phyloP scores from a whole-genome alignment of 2,888 invertebrate species.

The Agrochola macilenta region DNA sequence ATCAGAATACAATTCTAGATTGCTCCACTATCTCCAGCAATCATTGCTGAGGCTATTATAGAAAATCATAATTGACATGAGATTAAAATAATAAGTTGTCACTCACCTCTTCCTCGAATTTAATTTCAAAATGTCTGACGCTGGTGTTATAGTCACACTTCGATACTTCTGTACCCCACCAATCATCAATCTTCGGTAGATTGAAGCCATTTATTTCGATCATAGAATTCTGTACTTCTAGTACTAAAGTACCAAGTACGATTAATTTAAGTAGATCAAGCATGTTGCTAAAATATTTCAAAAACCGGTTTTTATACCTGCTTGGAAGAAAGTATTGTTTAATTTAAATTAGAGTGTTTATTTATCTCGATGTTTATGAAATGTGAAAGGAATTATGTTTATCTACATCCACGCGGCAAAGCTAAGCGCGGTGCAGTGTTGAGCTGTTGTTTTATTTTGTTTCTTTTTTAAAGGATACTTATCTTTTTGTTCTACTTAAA shows the following conservation, averaged over 20 bases:
- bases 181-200: constrained; percentile 25
- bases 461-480: no score
- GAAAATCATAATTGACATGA: no score
- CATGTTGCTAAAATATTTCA: not conserved
- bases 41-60: no score
- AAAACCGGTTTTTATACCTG: not conserved
- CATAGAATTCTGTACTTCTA: constrained; percentile 20
- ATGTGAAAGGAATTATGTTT: no score
- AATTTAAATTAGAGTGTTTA: not conserved
- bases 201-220: constrained; percentile 7
- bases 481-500: no score
- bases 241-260: constrained; percentile 2
- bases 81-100: no score
- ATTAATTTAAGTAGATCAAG: not conserved
- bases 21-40: no score
- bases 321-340: not conserved
- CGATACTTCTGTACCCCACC: constrained; percentile 60
- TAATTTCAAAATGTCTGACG: constrained; percentile 75
- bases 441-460: no score
- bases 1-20: no score
- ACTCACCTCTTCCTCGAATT: constrained; percentile 16
- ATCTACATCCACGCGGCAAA: no score
- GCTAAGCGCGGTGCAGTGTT: no score
- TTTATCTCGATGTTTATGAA: no score
- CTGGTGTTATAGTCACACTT: constrained; percentile 77